Evolutionary conservation across 2,797 vertebrate genomes (phyloP).

Genomic region (Poecilia picta): DNA sequence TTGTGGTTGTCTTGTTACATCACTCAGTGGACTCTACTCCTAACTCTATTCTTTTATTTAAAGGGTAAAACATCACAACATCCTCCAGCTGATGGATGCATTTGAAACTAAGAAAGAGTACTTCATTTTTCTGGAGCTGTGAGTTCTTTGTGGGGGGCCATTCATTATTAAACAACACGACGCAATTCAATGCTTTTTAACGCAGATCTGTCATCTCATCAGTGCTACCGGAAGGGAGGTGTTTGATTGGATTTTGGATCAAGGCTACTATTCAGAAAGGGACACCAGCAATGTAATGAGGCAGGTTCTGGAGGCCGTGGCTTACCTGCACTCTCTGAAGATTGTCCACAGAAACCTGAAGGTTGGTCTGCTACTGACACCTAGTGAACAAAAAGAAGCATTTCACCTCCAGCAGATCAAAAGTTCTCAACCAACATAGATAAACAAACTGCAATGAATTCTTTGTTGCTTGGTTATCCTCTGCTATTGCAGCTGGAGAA

Average conservation of each 20-base stretch:
- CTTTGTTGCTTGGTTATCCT: background rate
- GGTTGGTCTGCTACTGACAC: constrained; percentile 78
- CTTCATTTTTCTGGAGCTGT: constrained; percentile 98
- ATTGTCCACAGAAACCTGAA: constrained; percentile 98
- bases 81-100: constrained; percentile 94
- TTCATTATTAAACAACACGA: background rate
- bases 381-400: constrained; percentile 51
- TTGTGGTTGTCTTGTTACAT: constrained; percentile 1
- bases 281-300: constrained; percentile 98
- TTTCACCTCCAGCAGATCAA: constrained; percentile 29
- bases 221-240: constrained; percentile 97
- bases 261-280: constrained; percentile 97
- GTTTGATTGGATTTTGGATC: constrained; percentile 99
- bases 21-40: background rate
- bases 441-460: background rate
- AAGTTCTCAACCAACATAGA: background rate
- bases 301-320: constrained; percentile 96
- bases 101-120: constrained; percentile 98
- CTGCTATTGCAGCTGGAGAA: constrained; percentile 90
- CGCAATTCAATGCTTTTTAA: constrained; percentile 11
- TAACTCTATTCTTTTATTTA: constrained; percentile 32
- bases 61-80: constrained; percentile 98
- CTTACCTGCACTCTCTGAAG: constrained; percentile 96
- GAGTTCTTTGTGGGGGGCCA: constrained; percentile 73
- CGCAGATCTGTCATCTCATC: constrained; percentile 50